phyloP scores from a whole-genome alignment of 2,113 vertebrate species.

The Antechinus stuartii region DNA sequence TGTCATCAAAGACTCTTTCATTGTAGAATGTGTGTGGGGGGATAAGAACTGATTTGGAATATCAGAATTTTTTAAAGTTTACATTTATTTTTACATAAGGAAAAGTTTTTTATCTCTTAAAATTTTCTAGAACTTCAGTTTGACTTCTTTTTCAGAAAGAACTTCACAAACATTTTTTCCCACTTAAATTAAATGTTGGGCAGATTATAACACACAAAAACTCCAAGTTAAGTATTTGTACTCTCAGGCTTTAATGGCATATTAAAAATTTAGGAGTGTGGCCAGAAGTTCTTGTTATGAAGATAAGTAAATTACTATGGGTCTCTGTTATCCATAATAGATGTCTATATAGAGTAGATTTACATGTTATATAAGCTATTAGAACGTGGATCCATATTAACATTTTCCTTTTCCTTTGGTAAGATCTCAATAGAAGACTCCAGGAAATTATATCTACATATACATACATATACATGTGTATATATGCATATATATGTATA shows the following conservation, averaged over 20 bases:
- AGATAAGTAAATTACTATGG: conserved; percentile 41
- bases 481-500: too few relatives aligned
- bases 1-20: conserved; percentile 34
- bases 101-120: conserved; percentile 47
- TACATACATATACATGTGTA: too few relatives aligned
- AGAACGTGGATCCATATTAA: conserved; percentile 43
- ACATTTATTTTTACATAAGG: conserved; percentile 45
- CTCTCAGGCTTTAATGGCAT: background rate
- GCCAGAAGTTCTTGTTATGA: conserved; percentile 1
- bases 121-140: conserved; percentile 57
- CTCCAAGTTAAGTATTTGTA: background rate
- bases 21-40: conserved; percentile 20
- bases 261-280: conserved; percentile 45
- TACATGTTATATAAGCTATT: conserved; percentile 33
- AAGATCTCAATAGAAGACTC: conserved; percentile 43
- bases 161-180: conserved; percentile 57
- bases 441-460: conserved; percentile 2
- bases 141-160: conserved; percentile 43
- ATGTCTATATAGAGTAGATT: conserved; percentile 23
- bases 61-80: conserved; percentile 44
- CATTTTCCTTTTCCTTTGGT: conserved; percentile 18
- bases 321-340: conserved; percentile 7
- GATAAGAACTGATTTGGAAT: conserved; percentile 9
- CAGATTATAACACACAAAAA: conserved; percentile 33
- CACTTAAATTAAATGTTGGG: conserved; percentile 52